Conservation (phyloP, 2,113 vertebrate species). For the Macaca nemestrina region DNA sequence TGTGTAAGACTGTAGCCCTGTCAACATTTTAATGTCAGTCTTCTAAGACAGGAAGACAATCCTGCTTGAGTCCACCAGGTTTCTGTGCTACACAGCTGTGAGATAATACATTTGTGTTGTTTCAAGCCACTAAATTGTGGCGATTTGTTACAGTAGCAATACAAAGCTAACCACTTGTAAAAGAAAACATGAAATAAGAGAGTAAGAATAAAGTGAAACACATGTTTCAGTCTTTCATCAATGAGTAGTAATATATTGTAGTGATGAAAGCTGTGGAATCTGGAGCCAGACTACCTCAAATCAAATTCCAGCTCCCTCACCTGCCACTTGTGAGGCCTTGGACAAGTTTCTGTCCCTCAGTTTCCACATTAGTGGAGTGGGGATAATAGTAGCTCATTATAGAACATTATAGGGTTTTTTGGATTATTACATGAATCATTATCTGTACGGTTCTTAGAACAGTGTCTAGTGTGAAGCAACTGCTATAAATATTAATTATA, state of each 20-base stretch:
- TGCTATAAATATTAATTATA: background rate
- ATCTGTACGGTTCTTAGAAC: background rate
- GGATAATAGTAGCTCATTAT: background rate
- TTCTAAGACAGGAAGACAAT: background rate
- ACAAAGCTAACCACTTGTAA: background rate
- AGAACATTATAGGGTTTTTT: background rate
- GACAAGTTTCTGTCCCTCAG: background rate
- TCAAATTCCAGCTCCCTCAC: background rate
- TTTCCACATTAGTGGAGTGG: background rate
- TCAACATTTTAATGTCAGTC: background rate
- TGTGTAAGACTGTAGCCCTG: background rate
- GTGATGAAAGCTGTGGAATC: background rate
- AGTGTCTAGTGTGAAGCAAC: background rate
- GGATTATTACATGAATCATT: background rate
- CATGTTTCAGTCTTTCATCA: background rate
- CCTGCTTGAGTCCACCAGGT: background rate
- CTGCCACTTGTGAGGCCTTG: background rate
- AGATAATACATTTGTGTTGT: background rate
- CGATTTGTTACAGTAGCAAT: background rate
- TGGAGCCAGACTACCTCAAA: background rate
- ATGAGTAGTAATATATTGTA: background rate
- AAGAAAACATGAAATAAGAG: background rate
- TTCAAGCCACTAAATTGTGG: background rate
- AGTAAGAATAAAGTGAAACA: background rate
- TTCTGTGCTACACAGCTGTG: background rate